phyloP scores from a whole-genome alignment of 2,888 invertebrate genomes.

The Antheraea assamensis region DNA sequence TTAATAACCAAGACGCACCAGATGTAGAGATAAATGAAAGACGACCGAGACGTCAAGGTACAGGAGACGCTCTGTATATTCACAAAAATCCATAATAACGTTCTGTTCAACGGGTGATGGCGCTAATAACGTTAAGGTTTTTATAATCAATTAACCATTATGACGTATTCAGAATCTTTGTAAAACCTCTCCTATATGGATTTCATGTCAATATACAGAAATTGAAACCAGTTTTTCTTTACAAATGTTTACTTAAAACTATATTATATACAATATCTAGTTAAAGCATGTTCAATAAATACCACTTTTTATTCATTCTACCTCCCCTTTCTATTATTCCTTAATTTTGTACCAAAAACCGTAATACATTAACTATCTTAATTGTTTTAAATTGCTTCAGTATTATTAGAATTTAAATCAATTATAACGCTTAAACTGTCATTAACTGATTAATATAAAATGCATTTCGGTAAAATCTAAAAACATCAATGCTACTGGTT shows the following conservation, averaged over 20 bases:
- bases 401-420: neutral
- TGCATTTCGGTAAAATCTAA: conserved; percentile 30
- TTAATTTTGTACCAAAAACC: neutral
- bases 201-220: conserved; percentile 4
- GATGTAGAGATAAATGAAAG: conserved; percentile 58
- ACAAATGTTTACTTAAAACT: conserved; percentile 35
- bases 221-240: conserved; percentile 26
- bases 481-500: neutral
- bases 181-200: neutral
- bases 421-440: conserved; percentile 17
- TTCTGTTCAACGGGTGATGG: conserved; percentile 40
- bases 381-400: neutral
- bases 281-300: conserved; percentile 74
- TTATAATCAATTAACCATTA: conserved; percentile 22
- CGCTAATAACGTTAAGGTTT: conserved; percentile 22
- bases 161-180: neutral
- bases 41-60: conserved; percentile 31
- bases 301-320: conserved; percentile 30
- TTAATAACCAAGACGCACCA: conserved; percentile 32
- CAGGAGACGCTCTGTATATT: conserved; percentile 29
- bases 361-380: neutral
- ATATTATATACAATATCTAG: conserved; percentile 41
- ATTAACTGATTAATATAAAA: conserved; percentile 22
- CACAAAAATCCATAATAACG: conserved; percentile 23
- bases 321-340: neutral